These are phyloP conservation scores for Cottoperca gobio DNA, from an alignment of 2,797 vertebrate species.

Conservation along the genomic window DNA sequence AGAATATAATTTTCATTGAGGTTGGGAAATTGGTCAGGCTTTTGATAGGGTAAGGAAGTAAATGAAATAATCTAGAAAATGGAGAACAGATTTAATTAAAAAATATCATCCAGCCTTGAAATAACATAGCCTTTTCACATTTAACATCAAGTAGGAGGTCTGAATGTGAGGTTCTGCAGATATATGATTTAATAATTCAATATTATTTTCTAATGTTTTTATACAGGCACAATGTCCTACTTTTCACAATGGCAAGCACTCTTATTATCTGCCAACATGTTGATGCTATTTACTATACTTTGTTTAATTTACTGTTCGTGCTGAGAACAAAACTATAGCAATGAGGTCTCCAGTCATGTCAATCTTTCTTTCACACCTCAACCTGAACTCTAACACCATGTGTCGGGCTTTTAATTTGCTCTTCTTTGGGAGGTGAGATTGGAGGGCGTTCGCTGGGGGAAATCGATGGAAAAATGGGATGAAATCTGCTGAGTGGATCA, in stretches of 20 bases:
- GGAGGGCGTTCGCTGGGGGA: slow-evolving; percentile 65
- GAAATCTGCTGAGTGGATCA: slow-evolving; percentile 82
- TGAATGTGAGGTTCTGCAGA: slow-evolving; percentile 28
- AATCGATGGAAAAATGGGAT: slow-evolving; percentile 79
- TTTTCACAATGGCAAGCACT: slow-evolving; percentile 33
- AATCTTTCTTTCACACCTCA: slow-evolving; percentile 29
- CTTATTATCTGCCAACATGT: slow-evolving; percentile 47
- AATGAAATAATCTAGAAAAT: slow-evolving; percentile 54
- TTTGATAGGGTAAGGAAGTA: slow-evolving; percentile 45
- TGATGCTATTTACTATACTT: slow-evolving; percentile 56
- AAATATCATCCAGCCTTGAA: slow-evolving; percentile 38
- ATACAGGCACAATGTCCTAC: slow-evolving; percentile 9
- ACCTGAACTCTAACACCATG: slow-evolving; percentile 58
- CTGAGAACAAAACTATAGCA: slow-evolving; percentile 49
- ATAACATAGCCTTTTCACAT: slow-evolving; percentile 40
- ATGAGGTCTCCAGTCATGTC: slow-evolving; percentile 38
- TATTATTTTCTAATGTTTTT: slow-evolving; percentile 48
- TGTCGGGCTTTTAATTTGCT: slow-evolving; percentile 74
- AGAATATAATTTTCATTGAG: slow-evolving; percentile 59
- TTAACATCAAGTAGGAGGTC: slow-evolving; percentile 20
- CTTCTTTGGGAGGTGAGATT: slow-evolving; percentile 74
- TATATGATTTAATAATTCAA: slow-evolving; percentile 38
- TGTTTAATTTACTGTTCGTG: slow-evolving; percentile 54
- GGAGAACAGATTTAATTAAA: slow-evolving; percentile 36
- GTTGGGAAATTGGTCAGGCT: slow-evolving; percentile 49